Evolutionary conservation across 2,797 vertebrate genomes (phyloP), one percentile per base, ranked within the genome.

Genomic region (Antrozous pallidus): DNA sequence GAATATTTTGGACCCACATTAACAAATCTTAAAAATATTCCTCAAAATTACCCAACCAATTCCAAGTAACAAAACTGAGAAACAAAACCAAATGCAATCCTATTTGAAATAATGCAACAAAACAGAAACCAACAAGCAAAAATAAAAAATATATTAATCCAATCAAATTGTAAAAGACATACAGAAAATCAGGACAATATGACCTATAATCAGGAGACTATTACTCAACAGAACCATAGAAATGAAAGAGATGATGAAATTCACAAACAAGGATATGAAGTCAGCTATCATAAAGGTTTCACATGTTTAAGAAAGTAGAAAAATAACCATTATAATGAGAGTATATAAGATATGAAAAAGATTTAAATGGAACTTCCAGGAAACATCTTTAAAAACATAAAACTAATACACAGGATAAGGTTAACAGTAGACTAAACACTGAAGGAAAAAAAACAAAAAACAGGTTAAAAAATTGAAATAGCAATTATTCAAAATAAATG

Each of bases 401-500:
- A 31, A 18, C 8, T 91, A 65, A 91, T 74, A 67, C 8, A 87
- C 11, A 90, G 24, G 11, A 87, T 58, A 17, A 33, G 42, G 74
- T 81, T 90, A 73, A 92, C 22, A 77, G 24, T 17, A 63, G 36
- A 71, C 51, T 40, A 92, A 77, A 81, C n/a, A 49, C 0, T 65
- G 20, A 20, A 56, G n/a, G 6, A 5, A 58, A 49, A 4, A 58
- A 40, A 5, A 92, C 18, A 81, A 42, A 42, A 17, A 73, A 26
- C 18, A 87, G 49, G 22, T 73, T 88, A n/a, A 71, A 84, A 58
- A 90, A 24, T 3, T 77, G 20, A 51, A 86, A 42, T 8, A 40
- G 6, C 49, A 82, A 74, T 71, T 86, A 89, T 51, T 75, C 49
- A 93, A 95, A 88, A 91, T 47, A 24, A 86, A 87, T 40, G 6